phyloP scores from a whole-genome alignment of 2,888 invertebrate genomes.

The Laothoe populi region DNA sequence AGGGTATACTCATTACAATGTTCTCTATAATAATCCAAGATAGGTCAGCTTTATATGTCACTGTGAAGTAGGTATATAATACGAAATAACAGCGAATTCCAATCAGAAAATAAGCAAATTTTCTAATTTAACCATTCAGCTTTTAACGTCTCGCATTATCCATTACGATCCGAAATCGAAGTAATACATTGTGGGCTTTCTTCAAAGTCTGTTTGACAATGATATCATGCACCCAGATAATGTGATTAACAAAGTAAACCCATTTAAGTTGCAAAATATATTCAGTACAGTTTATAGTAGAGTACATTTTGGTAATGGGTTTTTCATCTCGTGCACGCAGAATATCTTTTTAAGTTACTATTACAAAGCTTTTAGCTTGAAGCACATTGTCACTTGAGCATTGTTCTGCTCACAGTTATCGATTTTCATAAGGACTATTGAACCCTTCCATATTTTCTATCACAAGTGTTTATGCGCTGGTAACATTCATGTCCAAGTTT shows the following conservation, averaged over 20 bases:
- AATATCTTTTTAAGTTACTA: conserved; percentile 9
- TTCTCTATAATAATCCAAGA: too few species aligned
- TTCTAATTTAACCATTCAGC: too few species aligned
- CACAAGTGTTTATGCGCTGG: conserved; percentile 70
- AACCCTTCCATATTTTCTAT: conserved; percentile 78
- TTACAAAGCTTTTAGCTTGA: conserved; percentile 18
- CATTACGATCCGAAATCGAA: too few species aligned
- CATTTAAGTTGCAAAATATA: background rate
- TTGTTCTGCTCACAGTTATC: background rate
- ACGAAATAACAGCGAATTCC: too few species aligned
- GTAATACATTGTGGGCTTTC: too few species aligned
- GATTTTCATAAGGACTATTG: conserved; percentile 39
- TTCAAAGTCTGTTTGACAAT: too few species aligned
- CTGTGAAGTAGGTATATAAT: too few species aligned
- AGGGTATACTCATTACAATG: too few species aligned
- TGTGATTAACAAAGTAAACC: background rate
- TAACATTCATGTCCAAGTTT: conserved; percentile 80
- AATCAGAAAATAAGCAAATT: too few species aligned
- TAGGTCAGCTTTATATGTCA: too few species aligned
- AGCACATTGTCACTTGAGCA: background rate
- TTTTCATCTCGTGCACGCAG: background rate
- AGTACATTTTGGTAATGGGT: conserved; percentile 15
- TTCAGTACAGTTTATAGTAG: background rate
- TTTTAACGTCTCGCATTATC: too few species aligned
- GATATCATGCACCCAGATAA: background rate